Evolutionary conservation across 2,797 vertebrate genomes (phyloP).

Genomic region (Lepilemur ruficaudatus): DNA sequence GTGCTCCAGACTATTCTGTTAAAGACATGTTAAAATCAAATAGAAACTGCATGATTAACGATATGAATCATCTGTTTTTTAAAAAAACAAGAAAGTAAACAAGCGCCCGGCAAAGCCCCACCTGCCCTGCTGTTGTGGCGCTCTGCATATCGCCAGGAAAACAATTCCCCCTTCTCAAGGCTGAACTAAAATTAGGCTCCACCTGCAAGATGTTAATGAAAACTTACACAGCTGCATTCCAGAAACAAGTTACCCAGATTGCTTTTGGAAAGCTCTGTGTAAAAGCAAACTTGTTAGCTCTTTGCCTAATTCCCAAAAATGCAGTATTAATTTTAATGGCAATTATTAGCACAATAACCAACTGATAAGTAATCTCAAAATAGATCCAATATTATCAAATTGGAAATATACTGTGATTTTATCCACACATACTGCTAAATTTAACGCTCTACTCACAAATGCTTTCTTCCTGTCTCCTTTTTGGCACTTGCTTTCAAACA

Average conservation of each 20-base stretch:
- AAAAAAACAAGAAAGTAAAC: slow-evolving; percentile 81
- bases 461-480: slow-evolving; percentile 59
- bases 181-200: slow-evolving; percentile 89
- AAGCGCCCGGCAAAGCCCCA: slow-evolving; percentile 79
- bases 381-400: slow-evolving; percentile 82
- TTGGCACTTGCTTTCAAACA: slow-evolving; percentile 36
- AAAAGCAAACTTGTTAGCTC: slow-evolving; percentile 83
- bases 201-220: slow-evolving; percentile 89
- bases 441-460: slow-evolving; percentile 83
- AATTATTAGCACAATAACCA: slow-evolving; percentile 88
- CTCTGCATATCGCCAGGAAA: slow-evolving; percentile 76
- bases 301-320: slow-evolving; percentile 83
- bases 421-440: slow-evolving; percentile 79
- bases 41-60: slow-evolving; percentile 80
- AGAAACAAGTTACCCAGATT: slow-evolving; percentile 88
- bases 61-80: slow-evolving; percentile 79
- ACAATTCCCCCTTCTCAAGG: slow-evolving; percentile 85
- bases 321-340: slow-evolving; percentile 88
- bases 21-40: slow-evolving; percentile 82
- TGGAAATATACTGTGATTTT: slow-evolving; percentile 81
- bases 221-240: slow-evolving; percentile 87
- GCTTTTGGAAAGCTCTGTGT: slow-evolving; percentile 83
- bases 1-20: slow-evolving; percentile 79
- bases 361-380: slow-evolving; percentile 86
- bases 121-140: slow-evolving; percentile 82